Percentiles rank a stretch among this genome's conserved stretches.
phyloP scores from a whole-genome alignment of 2,113 vertebrate genomes.

The Dromiciops gliroides region DNA sequence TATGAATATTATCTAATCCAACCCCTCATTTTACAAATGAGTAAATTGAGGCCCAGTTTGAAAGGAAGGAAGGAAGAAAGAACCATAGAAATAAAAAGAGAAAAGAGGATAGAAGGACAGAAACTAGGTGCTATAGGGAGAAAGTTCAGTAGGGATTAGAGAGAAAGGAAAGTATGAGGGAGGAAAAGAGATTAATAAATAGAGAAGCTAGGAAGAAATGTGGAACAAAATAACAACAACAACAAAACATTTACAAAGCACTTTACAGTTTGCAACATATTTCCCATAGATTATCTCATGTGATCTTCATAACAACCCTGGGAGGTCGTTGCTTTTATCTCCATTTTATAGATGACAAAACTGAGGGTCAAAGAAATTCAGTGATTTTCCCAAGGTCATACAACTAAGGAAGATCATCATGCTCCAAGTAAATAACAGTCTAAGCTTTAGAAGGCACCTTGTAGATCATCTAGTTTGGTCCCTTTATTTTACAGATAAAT shows the following conservation, averaged over 20 bases:
- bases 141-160: not conserved
- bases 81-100: not conserved
- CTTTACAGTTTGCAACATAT: not conserved
- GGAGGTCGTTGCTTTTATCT: not conserved
- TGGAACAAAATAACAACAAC: not conserved
- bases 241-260: not conserved
- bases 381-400: not conserved
- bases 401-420: not conserved
- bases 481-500: not conserved
- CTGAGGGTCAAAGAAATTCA: not conserved
- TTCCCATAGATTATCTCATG: not conserved
- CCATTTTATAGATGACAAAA: not conserved
- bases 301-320: not conserved
- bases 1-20: not conserved
- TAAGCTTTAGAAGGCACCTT: not conserved
- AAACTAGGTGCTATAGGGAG: no score
- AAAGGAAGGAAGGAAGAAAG: not conserved
- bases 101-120: not conserved
- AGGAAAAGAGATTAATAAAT: rapidly evolving
- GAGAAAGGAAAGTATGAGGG: not conserved
- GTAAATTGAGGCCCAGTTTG: not conserved
- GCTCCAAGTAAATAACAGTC: not conserved
- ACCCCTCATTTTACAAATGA: not conserved
- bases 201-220: not conserved
- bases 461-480: not conserved